phyloP scores from a whole-genome alignment of 2,888 invertebrate species.

The Drosophila cyrtoloma region DNA sequence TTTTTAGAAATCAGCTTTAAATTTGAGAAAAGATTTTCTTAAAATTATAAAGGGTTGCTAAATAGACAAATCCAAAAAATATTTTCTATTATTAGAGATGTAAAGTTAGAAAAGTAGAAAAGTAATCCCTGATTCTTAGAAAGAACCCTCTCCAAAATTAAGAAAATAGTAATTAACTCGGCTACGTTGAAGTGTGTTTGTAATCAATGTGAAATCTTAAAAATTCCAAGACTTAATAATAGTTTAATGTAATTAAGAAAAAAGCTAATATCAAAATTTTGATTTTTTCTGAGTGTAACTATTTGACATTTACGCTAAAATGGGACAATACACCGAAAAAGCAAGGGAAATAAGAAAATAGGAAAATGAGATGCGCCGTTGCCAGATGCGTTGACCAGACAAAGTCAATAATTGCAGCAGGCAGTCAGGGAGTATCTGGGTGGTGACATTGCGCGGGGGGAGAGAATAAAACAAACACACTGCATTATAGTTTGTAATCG shows the following conservation, averaged over 20 bases:
- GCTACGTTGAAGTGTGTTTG: not conserved
- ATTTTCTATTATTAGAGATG: not conserved
- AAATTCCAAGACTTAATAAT: no score
- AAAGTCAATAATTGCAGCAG: slow-evolving; percentile 62
- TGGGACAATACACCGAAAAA: slow-evolving; percentile 5
- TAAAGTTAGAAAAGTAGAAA: not conserved
- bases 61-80: not conserved
- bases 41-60: not conserved
- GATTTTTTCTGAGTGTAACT: not conserved
- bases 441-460: not conserved
- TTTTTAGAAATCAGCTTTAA: not conserved
- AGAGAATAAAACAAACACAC: slow-evolving; percentile 47
- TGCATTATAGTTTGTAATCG: slow-evolving; percentile 81
- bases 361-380: slow-evolving; percentile 28
- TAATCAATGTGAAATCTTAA: no score
- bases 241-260: slow-evolving; percentile 41
- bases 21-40: not conserved
- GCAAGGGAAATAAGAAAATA: slow-evolving; percentile 18
- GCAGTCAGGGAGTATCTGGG: not conserved
- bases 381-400: slow-evolving; percentile 58
- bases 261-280: rapidly evolving
- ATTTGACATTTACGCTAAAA: slow-evolving; percentile 73
- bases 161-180: not conserved
- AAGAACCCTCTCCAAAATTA: not conserved
- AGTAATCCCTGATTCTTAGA: not conserved